Evolutionary conservation across 2,888 invertebrate species (phyloP), one percentile per base, ranked within the genome.

Genomic region (Patella depressa): DNA sequence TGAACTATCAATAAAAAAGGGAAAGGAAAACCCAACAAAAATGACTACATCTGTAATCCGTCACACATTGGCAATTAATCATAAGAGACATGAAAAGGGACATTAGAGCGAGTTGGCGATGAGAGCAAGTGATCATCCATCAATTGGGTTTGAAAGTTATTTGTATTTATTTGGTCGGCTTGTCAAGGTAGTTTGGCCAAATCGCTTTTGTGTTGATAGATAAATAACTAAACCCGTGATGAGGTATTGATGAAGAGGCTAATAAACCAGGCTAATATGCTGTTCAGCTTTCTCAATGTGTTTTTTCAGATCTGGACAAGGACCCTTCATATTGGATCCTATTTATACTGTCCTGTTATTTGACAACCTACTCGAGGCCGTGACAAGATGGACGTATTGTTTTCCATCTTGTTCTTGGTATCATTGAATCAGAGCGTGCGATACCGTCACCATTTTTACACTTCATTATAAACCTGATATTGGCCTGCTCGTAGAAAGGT

Each of bases 321-420:
- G 11, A 24, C 24, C 65, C 75, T 75, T 75, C 70, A 70, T 71
- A 34, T 24, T 57, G 70, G 55, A 75, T 71, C 75, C 71, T 55
- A 71, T 71, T 75, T 75, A 71, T 75, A 70, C 29, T 29, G 29
- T 19, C 53, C 53, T 65, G 45, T 65, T 76, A 73, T 76, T 65
- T 69, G 73, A 53, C 54, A 65, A 73, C 53, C 24, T 69, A 59
- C 76, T 76, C 53, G 24, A 73, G 59, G 53, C 55, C 53, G 12
- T 65, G 73, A 72, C 76, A 71, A 76, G 71, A 71, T 72, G 72
- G 57, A 71, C 45, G 73, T 65, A 53, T 73, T 75, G 70, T 76
- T 72, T 76, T 69, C 73, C 73, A 72, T 73, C 72, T 54, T 53
- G 24, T 53, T 53, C 73, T 34, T 54, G 53, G 17, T 73, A 72